phyloP scores from a whole-genome alignment of 1,140 invertebrate genomes.

The Ostrea edulis region DNA sequence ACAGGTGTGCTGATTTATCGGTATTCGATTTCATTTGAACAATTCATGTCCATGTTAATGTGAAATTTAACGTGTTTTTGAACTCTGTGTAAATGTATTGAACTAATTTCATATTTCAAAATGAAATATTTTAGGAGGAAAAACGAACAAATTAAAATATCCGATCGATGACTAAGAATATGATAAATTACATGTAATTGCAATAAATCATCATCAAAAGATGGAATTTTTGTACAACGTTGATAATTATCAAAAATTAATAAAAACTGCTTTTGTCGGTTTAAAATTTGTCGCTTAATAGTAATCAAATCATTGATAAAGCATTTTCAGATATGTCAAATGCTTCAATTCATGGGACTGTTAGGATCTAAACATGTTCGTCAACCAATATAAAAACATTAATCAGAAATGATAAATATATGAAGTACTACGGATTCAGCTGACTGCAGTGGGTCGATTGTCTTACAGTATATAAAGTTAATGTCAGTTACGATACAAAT shows the following conservation, averaged over 20 bases:
- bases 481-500: background rate
- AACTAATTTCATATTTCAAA: constrained; percentile 31
- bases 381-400: background rate
- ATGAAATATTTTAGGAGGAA: background rate
- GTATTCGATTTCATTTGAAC: constrained; percentile 19
- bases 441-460: background rate
- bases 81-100: constrained; percentile 21
- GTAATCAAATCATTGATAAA: background rate
- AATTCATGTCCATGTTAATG: constrained; percentile 33
- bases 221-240: background rate
- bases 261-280: constrained; percentile 13
- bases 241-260: constrained; percentile 37
- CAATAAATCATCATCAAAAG: constrained; percentile 28
- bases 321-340: background rate
- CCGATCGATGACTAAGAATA: constrained; percentile 18
- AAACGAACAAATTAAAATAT: constrained; percentile 32
- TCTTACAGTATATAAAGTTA: background rate
- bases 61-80: constrained; percentile 38
- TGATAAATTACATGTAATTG: constrained; percentile 19
- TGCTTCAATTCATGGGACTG: background rate
- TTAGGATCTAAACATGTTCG: background rate
- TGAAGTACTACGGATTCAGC: too few relatives aligned
- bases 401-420: too few relatives aligned
- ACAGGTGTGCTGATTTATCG: constrained; percentile 19
- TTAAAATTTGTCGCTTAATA: constrained; percentile 7